Evolutionary conservation across 1,140 invertebrate genomes (phyloP), one percentile per base, ranked within the genome.

Genomic region (Drosophila bipectinata): DNA sequence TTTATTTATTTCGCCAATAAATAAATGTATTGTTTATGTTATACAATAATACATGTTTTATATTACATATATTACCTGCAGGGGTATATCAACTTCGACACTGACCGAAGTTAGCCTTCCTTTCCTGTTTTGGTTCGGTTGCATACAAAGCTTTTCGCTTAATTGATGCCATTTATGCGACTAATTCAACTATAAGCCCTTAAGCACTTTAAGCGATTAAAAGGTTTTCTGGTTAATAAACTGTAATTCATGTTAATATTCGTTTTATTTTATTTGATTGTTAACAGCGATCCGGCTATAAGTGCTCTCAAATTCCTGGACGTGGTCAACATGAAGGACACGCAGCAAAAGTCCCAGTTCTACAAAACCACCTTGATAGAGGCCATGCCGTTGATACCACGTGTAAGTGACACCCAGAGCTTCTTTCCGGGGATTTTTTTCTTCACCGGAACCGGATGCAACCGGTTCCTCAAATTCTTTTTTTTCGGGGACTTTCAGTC

Each of bases 231-330:
- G 6, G 6, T 14, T 4, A 44, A 15, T 44, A 7, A 47, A 47
- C 24, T 24, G 9, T 24, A 44, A 44, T 44, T 44, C 15, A 5
- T 44, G 41, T 15, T 47, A 47, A 24, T 47, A 21, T 47, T 47
- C 34, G 0, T 39, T 59, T 59, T 66, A 54, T 91, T 58, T 77
- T 82, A 88, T 82, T 93, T 87, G 44, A 30, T 44, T n/a, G 39
- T 85, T 93, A 94, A 92, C 91, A 97, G 96, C 77, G 97, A 98
- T 93, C 95, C 96, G 26, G 94, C 96, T 4, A 96, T 98, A 30
- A 95, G 97, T 72, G 97, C 97, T 5, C 93, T 99, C 55, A 98
- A 99, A 92, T 97, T 96, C 83, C 93, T 99, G 44, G 98, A 99
- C 91, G 96, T 97, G 15, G 97, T 98, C 76, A 97, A 96, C 81